Evolutionary conservation across 2,113 vertebrate species (phyloP).

Genomic region (Ibidorhyncha struthersii): DNA sequence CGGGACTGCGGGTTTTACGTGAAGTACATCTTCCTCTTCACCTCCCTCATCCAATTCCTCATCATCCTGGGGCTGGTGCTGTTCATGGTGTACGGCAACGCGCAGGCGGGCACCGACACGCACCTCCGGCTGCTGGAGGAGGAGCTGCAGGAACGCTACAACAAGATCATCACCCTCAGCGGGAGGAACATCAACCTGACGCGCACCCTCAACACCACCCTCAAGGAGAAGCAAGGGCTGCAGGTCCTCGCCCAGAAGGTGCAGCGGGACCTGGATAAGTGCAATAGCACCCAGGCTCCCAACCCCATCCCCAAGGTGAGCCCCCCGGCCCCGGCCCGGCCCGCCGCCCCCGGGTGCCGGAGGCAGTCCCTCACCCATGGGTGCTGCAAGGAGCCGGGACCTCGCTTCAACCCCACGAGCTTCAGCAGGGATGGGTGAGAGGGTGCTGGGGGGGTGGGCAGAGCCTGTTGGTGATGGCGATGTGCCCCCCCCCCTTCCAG

Average conservation of each 20-base stretch:
- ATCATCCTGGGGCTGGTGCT: constrained; percentile 94
- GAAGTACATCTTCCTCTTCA: constrained; percentile 89
- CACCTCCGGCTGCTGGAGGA: constrained; percentile 78
- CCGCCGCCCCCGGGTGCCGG: too few relatives aligned
- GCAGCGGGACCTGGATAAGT: constrained; percentile 56
- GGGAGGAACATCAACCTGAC: constrained; percentile 70
- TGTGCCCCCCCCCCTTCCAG: too few relatives aligned
- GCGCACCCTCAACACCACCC: constrained; percentile 67
- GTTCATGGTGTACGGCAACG: constrained; percentile 92
- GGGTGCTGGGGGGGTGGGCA: fast-evolving
- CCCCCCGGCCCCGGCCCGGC: fast-evolving
- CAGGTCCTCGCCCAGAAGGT: neutral
- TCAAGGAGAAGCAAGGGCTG: constrained; percentile 5
- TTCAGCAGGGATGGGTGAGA: neutral
- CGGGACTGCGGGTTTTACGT: constrained; percentile 79
- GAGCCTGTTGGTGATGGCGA: fast-evolving
- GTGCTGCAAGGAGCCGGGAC: neutral
- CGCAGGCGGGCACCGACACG: constrained; percentile 78
- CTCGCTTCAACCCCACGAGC: neutral
- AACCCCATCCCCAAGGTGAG: neutral
- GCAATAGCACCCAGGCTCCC: constrained; percentile 56
- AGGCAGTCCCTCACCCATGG: neutral
- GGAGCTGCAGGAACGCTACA: constrained; percentile 67
- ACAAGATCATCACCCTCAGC: constrained; percentile 46
- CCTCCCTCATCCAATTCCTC: constrained; percentile 90